A percentile compares a stretch with the other conserved stretches of the same genome.
These are phyloP conservation scores for Regulus satrapa DNA, from an alignment of 2,113 vertebrate species.

Conservation along the genomic window DNA sequence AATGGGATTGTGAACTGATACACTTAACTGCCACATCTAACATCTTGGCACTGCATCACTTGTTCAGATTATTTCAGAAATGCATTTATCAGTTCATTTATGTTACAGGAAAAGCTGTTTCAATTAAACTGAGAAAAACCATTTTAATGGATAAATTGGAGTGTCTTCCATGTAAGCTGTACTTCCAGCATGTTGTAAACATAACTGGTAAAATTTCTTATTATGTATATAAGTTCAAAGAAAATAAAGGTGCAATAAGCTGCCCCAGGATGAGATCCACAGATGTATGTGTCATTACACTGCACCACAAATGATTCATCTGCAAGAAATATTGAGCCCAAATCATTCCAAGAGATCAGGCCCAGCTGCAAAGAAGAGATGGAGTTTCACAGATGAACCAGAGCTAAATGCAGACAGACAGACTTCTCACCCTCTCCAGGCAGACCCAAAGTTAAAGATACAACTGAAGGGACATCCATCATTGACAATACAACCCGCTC, in stretches of 20 bases:
- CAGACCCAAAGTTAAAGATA: neutral
- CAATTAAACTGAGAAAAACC: neutral
- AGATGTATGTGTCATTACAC: neutral
- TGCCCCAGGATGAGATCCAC: neutral
- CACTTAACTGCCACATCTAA: neutral
- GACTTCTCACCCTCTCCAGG: neutral
- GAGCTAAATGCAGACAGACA: neutral
- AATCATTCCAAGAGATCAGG: neutral
- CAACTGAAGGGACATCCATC: neutral
- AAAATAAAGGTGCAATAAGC: neutral
- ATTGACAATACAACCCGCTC: neutral
- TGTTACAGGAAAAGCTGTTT: neutral
- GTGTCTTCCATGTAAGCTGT: neutral
- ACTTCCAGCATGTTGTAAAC: neutral
- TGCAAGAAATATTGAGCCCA: neutral
- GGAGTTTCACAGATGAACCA: neutral
- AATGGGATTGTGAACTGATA: neutral
- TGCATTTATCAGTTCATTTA: neutral
- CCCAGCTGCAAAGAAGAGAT: neutral
- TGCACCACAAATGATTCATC: neutral
- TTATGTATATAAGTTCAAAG: neutral
- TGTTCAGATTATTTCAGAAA: neutral
- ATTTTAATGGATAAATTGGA: neutral
- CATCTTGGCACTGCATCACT: neutral
- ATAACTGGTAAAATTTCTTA: neutral